Evolutionary conservation across 1,140 invertebrate species (phyloP), one percentile per base, ranked within the genome.

Genomic region (Lithobius niger): DNA sequence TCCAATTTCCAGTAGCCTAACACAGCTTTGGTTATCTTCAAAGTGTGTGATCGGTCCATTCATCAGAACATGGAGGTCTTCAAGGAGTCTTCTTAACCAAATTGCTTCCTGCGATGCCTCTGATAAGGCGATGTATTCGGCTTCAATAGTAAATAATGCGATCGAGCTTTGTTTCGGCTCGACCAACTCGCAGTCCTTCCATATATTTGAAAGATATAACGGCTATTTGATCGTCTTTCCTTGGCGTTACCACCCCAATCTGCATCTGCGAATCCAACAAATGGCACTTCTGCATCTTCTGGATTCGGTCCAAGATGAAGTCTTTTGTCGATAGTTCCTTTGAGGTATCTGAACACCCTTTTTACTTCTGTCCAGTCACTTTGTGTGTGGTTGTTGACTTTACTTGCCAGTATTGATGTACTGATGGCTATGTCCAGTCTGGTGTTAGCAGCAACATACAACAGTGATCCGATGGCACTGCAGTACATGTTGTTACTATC

Each of bases 291-390:
- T 2, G 50, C 18, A n/a, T 54, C 25, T 3, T 27, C 2, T 13
- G 54, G 54, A 6, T 16, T 54, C 19, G 54, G 21, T 16, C 54
- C 54, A 3, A 55, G 16, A 2, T 19, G n/a, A 24, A 24, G 19
- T n/a, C n/a, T n/a, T n/a, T n/a, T n/a, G n/a, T n/a, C n/a, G n/a
- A n/a, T n/a, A n/a, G 47, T 54, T 10, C n/a, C 18, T 15, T 55
- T 55, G 3, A 54, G 53, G 22, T 54, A 54, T 54, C 49, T 15
- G n/a, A 55, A 3, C n/a, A 55, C 21, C 22, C 50, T 2, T 55
- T 53, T 53, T 4, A 3, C 54, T 2, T 4, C 52, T 21, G 21
- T n/a, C 54, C 51, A 43, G 13, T 57, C 54, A 27, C 31, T 18
- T 28, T 44, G 10, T 22, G 54, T 57, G 13, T 21, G 53, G 3